Percentiles rank a stretch among this genome's conserved stretches.
phyloP scores from a whole-genome alignment of 2,797 vertebrate species.

The Melanotaenia parkinsoni region DNA sequence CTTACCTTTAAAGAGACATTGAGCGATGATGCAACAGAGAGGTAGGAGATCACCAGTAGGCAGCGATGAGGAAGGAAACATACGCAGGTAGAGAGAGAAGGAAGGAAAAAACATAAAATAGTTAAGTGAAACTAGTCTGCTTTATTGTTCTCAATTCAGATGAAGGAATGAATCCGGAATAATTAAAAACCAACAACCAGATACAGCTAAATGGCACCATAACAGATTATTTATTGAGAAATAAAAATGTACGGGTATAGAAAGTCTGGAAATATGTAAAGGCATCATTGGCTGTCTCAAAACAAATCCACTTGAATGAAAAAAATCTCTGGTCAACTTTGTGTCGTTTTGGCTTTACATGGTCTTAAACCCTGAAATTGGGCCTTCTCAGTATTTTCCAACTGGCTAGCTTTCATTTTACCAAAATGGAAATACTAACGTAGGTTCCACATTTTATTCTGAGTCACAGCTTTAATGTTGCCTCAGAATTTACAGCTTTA shows the following conservation, averaged over 20 bases:
- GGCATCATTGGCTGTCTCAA: neutral
- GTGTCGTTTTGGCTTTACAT: neutral
- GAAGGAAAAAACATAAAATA: constrained; percentile 13
- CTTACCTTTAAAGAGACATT: constrained; percentile 72
- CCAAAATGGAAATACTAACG: neutral
- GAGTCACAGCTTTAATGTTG: constrained; percentile 1
- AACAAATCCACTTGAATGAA: neutral
- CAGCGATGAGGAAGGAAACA: constrained; percentile 8
- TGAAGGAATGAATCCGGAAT: constrained; percentile 4
- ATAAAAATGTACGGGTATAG: neutral
- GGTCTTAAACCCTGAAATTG: neutral
- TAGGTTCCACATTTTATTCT: constrained; percentile 4
- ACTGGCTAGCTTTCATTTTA: neutral
- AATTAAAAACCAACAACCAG: neutral
- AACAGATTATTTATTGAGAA: neutral
- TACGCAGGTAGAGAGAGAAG: neutral
- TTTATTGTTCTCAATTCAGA: constrained; percentile 9
- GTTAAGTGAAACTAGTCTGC: neutral
- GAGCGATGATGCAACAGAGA: constrained; percentile 17
- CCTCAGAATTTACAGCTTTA: constrained; percentile 9
- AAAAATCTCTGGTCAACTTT: neutral
- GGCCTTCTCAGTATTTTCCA: neutral
- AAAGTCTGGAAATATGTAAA: neutral
- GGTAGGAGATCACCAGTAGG: constrained; percentile 25
- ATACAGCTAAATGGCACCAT: no score